Evolutionary conservation across 2,888 invertebrate species (phyloP), one percentile per base, ranked within the genome.

Genomic region (Ecliptopera silaceata): DNA sequence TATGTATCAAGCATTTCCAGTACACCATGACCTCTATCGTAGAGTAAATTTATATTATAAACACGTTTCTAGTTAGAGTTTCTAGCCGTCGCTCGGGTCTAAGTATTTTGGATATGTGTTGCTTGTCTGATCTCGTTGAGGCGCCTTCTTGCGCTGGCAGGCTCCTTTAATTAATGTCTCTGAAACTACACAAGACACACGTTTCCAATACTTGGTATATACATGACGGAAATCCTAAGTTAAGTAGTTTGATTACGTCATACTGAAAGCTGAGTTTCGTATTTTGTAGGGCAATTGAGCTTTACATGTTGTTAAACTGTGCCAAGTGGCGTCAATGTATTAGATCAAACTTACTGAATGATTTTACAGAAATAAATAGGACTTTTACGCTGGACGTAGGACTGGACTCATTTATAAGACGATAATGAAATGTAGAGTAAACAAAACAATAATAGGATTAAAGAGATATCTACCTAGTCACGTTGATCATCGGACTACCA

Each of bases 91-190:
- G 63, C 68, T 61, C 58, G 64, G 69, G 68, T 79, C 84, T 76
- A 61, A 54, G 65, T 79, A 78, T 67, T 70, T 65, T 84, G 82
- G 83, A 72, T 74, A 68, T 70, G 72, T 77, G 79, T 66, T 72
- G 75, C 78, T 72, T 79, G 79, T 80, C 82, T 84, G 79, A 82
- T 84, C 80, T 80, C 72, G 71, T 73, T 75, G 72, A 72, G 70
- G 79, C 84, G 82, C 88, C 88, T 86, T 85, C 85, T 88, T 88
- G 88, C 71, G 79, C 71, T 87, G 88, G 85, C 89, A 86, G 84
- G 70, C 75, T 79, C 80, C 82, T 82, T 86, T 89, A 88, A 89
- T 88, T 88, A 89, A 87, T 86, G 86, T 86, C 85, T 79, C 76
- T 67, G 77, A 71, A 80, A 82, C 82, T 79, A 79, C 69, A 78